phyloP scores from a whole-genome alignment of 2,888 invertebrate species.

The Caenorhabditis sp. region DNA sequence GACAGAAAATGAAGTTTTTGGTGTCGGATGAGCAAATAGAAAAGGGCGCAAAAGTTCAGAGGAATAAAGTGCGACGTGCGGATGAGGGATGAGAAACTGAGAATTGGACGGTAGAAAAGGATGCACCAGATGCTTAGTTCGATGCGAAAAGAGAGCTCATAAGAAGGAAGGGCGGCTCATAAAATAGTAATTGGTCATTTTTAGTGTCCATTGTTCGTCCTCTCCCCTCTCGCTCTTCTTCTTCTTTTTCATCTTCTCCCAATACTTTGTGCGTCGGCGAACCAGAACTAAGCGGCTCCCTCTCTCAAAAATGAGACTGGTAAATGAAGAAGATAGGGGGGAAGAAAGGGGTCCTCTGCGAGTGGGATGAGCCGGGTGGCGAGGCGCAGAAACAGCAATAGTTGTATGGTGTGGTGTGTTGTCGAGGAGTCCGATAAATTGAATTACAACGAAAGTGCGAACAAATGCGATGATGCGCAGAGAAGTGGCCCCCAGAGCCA shows the following conservation, averaged over 20 bases:
- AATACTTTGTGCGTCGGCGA: background rate
- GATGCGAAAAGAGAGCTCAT: background rate
- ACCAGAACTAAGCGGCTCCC: background rate
- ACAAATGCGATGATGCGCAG: slow-evolving; percentile 48
- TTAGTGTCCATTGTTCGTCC: slow-evolving; percentile 30
- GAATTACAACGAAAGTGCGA: slow-evolving; percentile 52
- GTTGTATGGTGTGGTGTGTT: slow-evolving; percentile 23
- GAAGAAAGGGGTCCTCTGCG: background rate
- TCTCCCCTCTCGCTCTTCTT: background rate
- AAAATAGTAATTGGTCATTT: slow-evolving; percentile 44
- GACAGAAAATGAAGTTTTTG: background rate
- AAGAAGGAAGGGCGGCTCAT: slow-evolving; percentile 32
- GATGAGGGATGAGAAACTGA: background rate
- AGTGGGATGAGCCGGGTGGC: slow-evolving; percentile 4
- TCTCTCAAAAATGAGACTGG: slow-evolving; percentile 13
- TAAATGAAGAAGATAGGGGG: slow-evolving; percentile 15
- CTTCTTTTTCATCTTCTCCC: background rate
- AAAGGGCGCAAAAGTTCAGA: background rate
- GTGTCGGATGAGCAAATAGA: slow-evolving; percentile 23
- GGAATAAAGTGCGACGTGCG: background rate
- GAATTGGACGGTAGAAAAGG: too few species aligned
- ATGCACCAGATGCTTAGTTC: too few species aligned
- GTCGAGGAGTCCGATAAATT: slow-evolving; percentile 28
- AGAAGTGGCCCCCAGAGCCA: background rate
- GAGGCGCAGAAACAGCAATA: slow-evolving; percentile 7